phyloP scores from a whole-genome alignment of 2,113 vertebrate genomes.

The Nothobranchius furzeri region DNA sequence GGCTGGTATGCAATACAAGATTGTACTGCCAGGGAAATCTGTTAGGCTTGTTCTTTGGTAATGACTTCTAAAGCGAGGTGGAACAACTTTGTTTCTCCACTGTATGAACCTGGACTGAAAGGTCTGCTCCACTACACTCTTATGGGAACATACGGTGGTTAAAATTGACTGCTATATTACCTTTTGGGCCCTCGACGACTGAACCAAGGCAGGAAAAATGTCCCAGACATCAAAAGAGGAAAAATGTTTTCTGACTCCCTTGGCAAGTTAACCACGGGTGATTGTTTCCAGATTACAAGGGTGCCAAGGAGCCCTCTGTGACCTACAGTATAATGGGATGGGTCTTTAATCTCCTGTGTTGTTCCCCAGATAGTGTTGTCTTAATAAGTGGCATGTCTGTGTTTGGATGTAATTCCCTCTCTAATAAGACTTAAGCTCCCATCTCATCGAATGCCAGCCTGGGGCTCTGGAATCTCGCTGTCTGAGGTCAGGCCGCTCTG shows the following conservation, averaged over 20 bases:
- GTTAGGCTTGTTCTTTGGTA: slow-evolving; percentile 52
- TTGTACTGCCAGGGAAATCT: slow-evolving; percentile 53
- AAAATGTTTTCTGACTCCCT: slow-evolving; percentile 43
- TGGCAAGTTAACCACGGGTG: slow-evolving; percentile 57
- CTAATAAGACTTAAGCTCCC: slow-evolving; percentile 75
- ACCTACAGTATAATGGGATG: slow-evolving; percentile 61
- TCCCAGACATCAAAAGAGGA: slow-evolving; percentile 29
- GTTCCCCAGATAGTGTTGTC: slow-evolving; percentile 70
- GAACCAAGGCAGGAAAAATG: slow-evolving; percentile 35
- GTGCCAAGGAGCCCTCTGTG: slow-evolving; percentile 54
- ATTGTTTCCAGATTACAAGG: slow-evolving; percentile 68
- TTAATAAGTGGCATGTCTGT: slow-evolving; percentile 70
- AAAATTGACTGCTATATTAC: slow-evolving; percentile 32
- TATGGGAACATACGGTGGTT: slow-evolving; percentile 5
- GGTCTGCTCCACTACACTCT: slow-evolving; percentile 17
- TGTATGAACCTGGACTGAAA: slow-evolving; percentile 35
- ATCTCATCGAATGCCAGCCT: slow-evolving; percentile 59
- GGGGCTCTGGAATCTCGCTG: slow-evolving; percentile 46
- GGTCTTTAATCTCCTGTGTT: slow-evolving; percentile 69
- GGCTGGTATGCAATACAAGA: slow-evolving; percentile 41
- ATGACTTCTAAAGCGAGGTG: slow-evolving; percentile 46
- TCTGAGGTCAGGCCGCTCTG: slow-evolving; percentile 42
- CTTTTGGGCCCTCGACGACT: slow-evolving; percentile 29
- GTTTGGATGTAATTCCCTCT: slow-evolving; percentile 70
- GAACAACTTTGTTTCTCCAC: slow-evolving; percentile 43